These are phyloP conservation scores for Cerastis rubricosa DNA, from an alignment of 2,888 invertebrate species.

Conservation along the genomic window DNA sequence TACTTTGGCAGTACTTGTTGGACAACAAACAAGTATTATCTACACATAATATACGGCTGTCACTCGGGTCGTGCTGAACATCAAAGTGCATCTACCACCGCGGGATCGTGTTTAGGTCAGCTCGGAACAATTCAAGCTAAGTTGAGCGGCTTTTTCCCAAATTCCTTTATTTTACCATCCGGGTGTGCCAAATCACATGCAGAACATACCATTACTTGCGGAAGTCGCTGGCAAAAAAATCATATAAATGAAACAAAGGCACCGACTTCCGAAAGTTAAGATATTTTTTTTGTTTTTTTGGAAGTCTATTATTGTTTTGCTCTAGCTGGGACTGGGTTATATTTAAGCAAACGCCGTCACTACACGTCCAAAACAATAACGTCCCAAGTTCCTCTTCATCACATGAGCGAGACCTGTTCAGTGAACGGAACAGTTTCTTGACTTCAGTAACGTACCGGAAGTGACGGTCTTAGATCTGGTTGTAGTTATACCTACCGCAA, in stretches of 20 bases:
- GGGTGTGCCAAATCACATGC: background rate
- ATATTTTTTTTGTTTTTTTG: too few species aligned
- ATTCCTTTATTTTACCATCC: background rate
- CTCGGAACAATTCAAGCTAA: background rate
- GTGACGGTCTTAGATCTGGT: constrained; percentile 24
- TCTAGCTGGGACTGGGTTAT: background rate
- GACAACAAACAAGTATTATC: background rate
- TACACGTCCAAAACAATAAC: background rate
- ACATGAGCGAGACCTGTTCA: constrained; percentile 24
- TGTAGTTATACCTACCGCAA: background rate
- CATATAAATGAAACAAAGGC: too few species aligned
- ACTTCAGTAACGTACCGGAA: constrained; percentile 24
- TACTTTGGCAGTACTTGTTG: background rate
- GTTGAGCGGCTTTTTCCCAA: background rate
- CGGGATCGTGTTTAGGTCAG: background rate
- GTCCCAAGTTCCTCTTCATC: background rate
- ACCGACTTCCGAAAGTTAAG: too few species aligned
- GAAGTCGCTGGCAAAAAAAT: too few species aligned
- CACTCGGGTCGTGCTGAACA: background rate
- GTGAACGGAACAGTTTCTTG: constrained; percentile 46
- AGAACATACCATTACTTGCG: too few species aligned
- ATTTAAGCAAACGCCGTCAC: too few species aligned
- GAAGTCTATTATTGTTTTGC: too few species aligned
- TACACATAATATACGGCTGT: background rate
- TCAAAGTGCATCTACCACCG: background rate